Base-by-base conservation (phyloP, 2,888 invertebrate genomes). In the Arge pagana region DNA sequence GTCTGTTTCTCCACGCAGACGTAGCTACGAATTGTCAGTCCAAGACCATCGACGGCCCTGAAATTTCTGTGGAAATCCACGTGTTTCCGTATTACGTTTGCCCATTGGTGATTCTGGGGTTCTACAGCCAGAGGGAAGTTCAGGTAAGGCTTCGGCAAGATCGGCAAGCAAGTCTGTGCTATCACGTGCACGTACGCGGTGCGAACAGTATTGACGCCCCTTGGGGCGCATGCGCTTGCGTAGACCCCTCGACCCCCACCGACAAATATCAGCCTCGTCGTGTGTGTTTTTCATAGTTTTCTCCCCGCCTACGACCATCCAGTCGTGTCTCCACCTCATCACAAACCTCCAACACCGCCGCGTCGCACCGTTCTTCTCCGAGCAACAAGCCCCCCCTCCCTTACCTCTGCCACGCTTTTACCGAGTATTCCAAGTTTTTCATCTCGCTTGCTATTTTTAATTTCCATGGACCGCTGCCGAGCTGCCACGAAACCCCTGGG, bases 131-230 rank as follows among this genome's bases (percentile, higher is more conserved):
- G 11, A n/a, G 33, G 33, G 33, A 15, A 4, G 11, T 15, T 33
- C 13, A n/a, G 15, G 8, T 33, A 15, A 15, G 13, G 7, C 11
- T 15, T 33, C 13, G 33, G 33, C 13, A 15, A 8, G 33, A 33
- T 33, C 33, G 33, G 15, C 33, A 15, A 13, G 23, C 24, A 39
- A 24, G 18, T 13, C 30, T 21, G 40, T 49, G 28, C 23, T 10
- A 5, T 5, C 19, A 21, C 18, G 11, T 26, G 28, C 10, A 8
- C n/a, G 11, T 19, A 37, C 19, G 39, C 7, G 33, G 11, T n/a
- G 11, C 30, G 15, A 35, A 45, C 31, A 65, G 73, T 73, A 73
- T 73, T 73, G 73, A 73, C 73, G 73, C 68, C 70, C 65, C 61
- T 62, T 61, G 56, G 55, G 18, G 64, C 71, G 73, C 73, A 71